phyloP scores from a whole-genome alignment of 2,797 vertebrate species.

The Centropyge bicolor region DNA sequence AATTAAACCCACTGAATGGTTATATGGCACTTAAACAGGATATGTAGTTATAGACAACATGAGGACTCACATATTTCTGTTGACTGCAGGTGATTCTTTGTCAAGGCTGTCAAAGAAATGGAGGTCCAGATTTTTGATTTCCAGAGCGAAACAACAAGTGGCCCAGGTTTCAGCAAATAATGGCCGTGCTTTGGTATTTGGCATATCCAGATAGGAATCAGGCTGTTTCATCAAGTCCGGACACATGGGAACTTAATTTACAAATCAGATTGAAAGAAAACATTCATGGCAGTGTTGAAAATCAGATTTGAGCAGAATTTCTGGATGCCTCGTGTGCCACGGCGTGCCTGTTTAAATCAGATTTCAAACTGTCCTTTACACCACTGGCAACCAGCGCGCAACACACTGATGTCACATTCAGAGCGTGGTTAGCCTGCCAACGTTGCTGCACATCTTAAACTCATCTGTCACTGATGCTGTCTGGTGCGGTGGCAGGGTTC shows the following conservation, averaged over 20 bases:
- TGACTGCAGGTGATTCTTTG: slow-evolving; percentile 19
- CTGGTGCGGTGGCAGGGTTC: slow-evolving; percentile 39
- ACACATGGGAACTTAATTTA: slow-evolving; percentile 42
- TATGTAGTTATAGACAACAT: not conserved
- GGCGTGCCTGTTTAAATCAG: slow-evolving; percentile 35
- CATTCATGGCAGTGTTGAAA: slow-evolving; percentile 11
- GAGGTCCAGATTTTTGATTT: slow-evolving; percentile 29
- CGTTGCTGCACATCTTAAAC: slow-evolving; percentile 51
- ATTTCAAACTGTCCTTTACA: slow-evolving; percentile 51
- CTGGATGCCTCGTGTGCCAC: slow-evolving; percentile 17
- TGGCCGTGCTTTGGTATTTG: slow-evolving; percentile 21
- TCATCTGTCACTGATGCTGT: slow-evolving; percentile 51
- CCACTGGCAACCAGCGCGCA: slow-evolving; percentile 30
- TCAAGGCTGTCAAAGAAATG: slow-evolving; percentile 16
- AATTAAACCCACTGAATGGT: not conserved
- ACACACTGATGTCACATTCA: slow-evolving; percentile 51
- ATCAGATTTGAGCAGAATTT: slow-evolving; percentile 31
- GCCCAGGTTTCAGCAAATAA: slow-evolving; percentile 16
- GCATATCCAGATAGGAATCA: slow-evolving; percentile 25
- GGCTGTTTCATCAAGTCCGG: slow-evolving; percentile 32
- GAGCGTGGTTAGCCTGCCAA: slow-evolving; percentile 52
- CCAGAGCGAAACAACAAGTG: slow-evolving; percentile 34
- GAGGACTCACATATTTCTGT: not conserved
- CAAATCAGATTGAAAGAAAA: slow-evolving; percentile 36
- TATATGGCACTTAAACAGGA: not conserved